A percentile compares a stretch with the other conserved stretches of the same genome.
Evolutionary conservation across 1,140 invertebrate species (phyloP).

Genomic region (Temnothorax longispinosus): DNA sequence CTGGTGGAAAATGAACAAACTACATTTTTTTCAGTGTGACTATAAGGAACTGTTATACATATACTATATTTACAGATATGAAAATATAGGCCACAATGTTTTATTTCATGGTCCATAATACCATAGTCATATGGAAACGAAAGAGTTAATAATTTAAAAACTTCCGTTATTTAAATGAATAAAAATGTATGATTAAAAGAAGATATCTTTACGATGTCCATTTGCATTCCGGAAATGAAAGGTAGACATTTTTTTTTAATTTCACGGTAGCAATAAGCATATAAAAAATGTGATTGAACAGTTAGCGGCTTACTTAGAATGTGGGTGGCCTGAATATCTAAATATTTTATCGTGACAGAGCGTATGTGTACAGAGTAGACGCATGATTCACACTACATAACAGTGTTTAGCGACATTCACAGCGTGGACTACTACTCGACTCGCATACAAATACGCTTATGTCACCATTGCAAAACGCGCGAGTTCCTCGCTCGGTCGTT

Average conservation of each 20-base stretch:
- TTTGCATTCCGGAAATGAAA: background rate
- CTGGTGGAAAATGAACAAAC: too few species aligned
- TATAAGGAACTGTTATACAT: background rate
- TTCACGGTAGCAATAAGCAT: background rate
- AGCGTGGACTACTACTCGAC: slow-evolving; percentile 13
- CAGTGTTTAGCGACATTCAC: slow-evolving; percentile 39
- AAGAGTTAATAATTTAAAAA: background rate
- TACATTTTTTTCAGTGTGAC: too few species aligned
- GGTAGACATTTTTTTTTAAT: background rate
- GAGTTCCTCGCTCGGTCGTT: slow-evolving; percentile 19
- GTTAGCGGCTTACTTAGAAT: slow-evolving; percentile 41
- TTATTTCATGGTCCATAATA: background rate
- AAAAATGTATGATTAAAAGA: background rate
- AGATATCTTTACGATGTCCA: background rate
- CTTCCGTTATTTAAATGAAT: background rate
- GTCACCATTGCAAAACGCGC: slow-evolving; percentile 56
- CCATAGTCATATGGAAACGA: background rate
- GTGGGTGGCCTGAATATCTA: slow-evolving; percentile 45
- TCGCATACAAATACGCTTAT: slow-evolving; percentile 62
- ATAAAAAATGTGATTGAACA: slow-evolving; percentile 29
- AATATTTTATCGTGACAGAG: slow-evolving; percentile 41
- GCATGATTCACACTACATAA: slow-evolving; percentile 43
- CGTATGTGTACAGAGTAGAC: background rate
- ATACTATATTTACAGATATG: background rate
- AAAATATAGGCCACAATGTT: background rate